Percentiles rank a stretch among this genome's conserved stretches.
phyloP scores from a whole-genome alignment of 2,797 vertebrate genomes.

The Melanotaenia parkinsoni region DNA sequence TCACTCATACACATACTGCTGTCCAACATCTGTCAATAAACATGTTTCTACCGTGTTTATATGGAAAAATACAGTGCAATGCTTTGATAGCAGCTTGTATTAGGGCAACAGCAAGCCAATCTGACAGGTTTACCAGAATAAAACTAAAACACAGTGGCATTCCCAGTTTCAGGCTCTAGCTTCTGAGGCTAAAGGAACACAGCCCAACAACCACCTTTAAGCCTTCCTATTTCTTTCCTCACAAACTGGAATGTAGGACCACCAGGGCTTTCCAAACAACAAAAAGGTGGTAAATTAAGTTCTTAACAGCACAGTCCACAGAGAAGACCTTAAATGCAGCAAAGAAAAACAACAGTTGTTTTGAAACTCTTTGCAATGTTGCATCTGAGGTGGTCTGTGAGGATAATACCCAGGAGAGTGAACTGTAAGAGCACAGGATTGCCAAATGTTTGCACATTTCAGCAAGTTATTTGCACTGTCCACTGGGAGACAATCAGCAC shows the following conservation, averaged over 20 bases:
- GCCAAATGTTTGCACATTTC: constrained; percentile 81
- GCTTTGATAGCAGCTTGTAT: background rate
- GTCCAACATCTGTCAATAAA: background rate
- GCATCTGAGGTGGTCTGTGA: constrained; percentile 70
- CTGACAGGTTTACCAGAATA: background rate
- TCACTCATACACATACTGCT: background rate
- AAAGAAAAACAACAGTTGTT: constrained; percentile 68
- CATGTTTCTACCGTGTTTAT: background rate
- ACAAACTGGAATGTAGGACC: constrained; percentile 39
- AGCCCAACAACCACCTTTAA: background rate
- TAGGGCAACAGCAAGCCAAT: background rate
- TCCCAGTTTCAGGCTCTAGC: background rate
- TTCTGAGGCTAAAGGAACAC: background rate
- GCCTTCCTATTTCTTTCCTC: background rate
- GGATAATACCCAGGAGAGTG: constrained; percentile 50
- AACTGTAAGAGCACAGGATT: constrained; percentile 49
- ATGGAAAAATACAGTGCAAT: background rate
- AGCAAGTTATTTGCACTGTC: constrained; percentile 80
- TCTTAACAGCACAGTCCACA: constrained; percentile 48
- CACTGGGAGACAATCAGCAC: constrained; percentile 78
- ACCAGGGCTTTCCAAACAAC: constrained; percentile 44
- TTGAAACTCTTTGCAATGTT: constrained; percentile 44
- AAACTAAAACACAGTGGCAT: background rate
- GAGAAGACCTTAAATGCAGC: constrained; percentile 45
- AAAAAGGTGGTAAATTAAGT: constrained; percentile 44